A percentile compares a stretch with the other conserved stretches of the same genome.
Evolutionary conservation across 2,888 invertebrate species (phyloP).

Genomic region (Sarcophaga rosellei): DNA sequence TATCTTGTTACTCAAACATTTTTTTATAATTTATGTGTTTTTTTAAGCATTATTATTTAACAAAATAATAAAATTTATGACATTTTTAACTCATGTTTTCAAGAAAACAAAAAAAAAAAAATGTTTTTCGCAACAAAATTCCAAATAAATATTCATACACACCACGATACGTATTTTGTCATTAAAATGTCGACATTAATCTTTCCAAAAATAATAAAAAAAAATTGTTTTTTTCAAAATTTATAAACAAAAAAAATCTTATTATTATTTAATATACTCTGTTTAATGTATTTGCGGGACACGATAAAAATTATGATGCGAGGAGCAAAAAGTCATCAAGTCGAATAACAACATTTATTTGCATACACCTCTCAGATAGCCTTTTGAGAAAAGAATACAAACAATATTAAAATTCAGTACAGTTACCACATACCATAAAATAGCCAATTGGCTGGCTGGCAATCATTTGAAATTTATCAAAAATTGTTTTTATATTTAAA

Average conservation of each 20-base stretch:
- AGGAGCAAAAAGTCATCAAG: too few relatives aligned
- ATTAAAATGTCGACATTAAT: conserved; percentile 33
- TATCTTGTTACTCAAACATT: too few relatives aligned
- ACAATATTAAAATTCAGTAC: background rate
- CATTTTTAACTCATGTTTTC: conserved; percentile 11
- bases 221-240: background rate
- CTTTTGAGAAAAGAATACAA: background rate
- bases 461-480: background rate
- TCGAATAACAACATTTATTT: too few relatives aligned
- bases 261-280: background rate
- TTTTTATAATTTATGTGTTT: background rate
- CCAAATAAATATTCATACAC: conserved; percentile 6
- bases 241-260: background rate
- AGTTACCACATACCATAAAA: background rate
- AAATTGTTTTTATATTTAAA: background rate
- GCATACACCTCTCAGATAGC: too few relatives aligned
- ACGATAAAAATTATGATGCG: too few relatives aligned
- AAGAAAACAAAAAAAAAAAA: background rate
- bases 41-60: background rate
- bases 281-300: too few relatives aligned
- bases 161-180: conserved; percentile 22
- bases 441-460: too few relatives aligned
- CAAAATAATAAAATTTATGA: conserved; percentile 25
- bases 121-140: background rate
- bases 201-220: background rate